Evolutionary conservation across 2,888 invertebrate species (phyloP), one percentile per base, ranked within the genome.

Genomic region (Parasteatoda lunata): DNA sequence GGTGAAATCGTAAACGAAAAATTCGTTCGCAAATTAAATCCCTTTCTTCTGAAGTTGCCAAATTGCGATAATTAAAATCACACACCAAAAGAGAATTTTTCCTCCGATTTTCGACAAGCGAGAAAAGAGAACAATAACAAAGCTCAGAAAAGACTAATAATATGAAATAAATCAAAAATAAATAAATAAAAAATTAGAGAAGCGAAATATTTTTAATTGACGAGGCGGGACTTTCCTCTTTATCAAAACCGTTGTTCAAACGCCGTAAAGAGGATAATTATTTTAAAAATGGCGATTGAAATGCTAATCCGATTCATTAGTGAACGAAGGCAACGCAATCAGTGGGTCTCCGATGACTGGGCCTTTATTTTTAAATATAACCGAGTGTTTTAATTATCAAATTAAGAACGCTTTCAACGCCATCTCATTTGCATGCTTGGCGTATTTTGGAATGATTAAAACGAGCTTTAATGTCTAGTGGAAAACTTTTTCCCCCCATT

Each of bases 311-410:
- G 71, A 85, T 85, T 85, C 85, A 85, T 85, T 85, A 85, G 76
- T 52, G 15, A 48, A 45, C 51, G 30, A 45, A 52, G 54, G 73
- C 76, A 85, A 85, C 85, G 85, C 85, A 85, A 85, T 85, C 85
- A 85, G 73, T 47, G 15, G 70, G 85, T 80, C 85, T 80, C 85
- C 48, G 54, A 77, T 85, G 85, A 54, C 71, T 80, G 13, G 13
- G 51, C 59, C 71, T 80, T 85, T 85, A 85, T 85, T 85, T 85
- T 85, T 80, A 80, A 85, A 85, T 85, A 85, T 80, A 80, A 80
- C 85, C 85, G 54, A 76, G 85, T 85, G 85, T 85, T 85, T 77
- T 85, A 85, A 85, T 85, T 85, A 85, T 85, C 85, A 68, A 77
- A 85, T 85, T 85, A 80, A 85, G 80, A 80, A 71, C 45, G 84